Evolutionary conservation across 2,113 vertebrate species (phyloP).

Genomic region (Semnornis frantzii): DNA sequence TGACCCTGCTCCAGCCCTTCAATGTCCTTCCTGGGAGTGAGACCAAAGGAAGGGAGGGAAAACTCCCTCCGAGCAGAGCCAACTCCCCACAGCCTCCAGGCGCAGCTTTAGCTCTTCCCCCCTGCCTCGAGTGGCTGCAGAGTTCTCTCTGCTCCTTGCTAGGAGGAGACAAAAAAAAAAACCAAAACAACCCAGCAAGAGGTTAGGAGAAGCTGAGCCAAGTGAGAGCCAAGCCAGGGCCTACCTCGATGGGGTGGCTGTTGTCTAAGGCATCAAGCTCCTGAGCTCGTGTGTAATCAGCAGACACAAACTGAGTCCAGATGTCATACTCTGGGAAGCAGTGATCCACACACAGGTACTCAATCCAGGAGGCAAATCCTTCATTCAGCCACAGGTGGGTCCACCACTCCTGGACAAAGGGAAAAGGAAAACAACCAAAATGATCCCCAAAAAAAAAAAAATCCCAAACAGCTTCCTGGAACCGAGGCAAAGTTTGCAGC

Average conservation of each 20-base stretch:
- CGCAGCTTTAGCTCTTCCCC: background rate
- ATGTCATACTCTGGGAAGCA: conserved; percentile 99
- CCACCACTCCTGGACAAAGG: conserved; percentile 92
- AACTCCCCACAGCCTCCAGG: background rate
- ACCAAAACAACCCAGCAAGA: background rate
- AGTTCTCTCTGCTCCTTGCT: background rate
- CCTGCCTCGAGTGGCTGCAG: fast-evolving
- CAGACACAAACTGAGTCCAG: conserved; percentile 99
- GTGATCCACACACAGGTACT: conserved; percentile 97
- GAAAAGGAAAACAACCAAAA: background rate
- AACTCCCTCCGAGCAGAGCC: background rate
- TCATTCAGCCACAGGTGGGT: conserved; percentile 99
- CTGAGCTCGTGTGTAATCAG: conserved; percentile 95
- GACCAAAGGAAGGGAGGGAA: too few relatives aligned
- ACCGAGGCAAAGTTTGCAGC: background rate
- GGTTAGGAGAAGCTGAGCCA: background rate
- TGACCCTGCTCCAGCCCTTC: too few relatives aligned
- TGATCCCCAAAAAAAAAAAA: background rate
- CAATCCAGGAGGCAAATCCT: conserved; percentile 98
- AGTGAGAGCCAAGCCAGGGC: background rate
- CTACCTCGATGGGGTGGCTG: conserved; percentile 97
- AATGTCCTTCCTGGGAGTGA: too few relatives aligned
- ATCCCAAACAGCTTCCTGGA: background rate
- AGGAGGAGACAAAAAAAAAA: background rate
- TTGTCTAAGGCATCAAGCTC: conserved; percentile 98